These are phyloP conservation scores for Pampusana beccarii DNA, from an alignment of 2,113 vertebrate genomes.

Conservation along the genomic window DNA sequence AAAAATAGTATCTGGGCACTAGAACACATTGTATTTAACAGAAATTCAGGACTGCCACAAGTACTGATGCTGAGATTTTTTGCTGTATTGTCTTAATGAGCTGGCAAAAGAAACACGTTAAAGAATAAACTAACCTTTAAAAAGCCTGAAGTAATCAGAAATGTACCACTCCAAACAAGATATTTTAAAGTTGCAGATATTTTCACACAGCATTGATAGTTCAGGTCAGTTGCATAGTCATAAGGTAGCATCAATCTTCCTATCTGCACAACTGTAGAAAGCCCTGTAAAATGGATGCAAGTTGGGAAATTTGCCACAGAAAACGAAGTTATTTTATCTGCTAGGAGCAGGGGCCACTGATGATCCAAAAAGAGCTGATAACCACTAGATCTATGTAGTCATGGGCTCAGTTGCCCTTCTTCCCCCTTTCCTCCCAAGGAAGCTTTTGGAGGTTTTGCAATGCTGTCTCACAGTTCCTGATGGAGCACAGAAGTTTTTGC, in stretches of 20 bases:
- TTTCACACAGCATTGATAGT: not conserved
- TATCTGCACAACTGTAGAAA: not conserved
- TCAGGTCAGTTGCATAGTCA: not conserved
- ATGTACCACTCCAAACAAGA: not conserved
- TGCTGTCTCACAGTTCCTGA: not conserved
- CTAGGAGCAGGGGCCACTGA: not conserved
- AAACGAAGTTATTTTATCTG: not conserved
- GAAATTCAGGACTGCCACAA: not conserved
- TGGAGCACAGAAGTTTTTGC: not conserved
- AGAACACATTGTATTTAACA: not conserved
- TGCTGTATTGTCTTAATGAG: not conserved
- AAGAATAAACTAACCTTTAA: not conserved
- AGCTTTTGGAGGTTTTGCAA: not conserved
- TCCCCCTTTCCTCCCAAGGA: not conserved
- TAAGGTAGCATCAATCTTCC: not conserved
- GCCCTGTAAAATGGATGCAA: not conserved
- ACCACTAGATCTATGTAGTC: not conserved
- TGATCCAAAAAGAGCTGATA: not conserved
- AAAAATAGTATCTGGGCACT: not conserved
- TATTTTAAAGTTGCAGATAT: not conserved
- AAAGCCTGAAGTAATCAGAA: not conserved
- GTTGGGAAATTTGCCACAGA: not conserved
- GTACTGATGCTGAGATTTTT: not conserved
- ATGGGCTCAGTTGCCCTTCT: not conserved
- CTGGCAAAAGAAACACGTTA: not conserved